Base-by-base conservation (phyloP, 1,140 invertebrate genomes). In the Ceratosolen fusciceps region DNA sequence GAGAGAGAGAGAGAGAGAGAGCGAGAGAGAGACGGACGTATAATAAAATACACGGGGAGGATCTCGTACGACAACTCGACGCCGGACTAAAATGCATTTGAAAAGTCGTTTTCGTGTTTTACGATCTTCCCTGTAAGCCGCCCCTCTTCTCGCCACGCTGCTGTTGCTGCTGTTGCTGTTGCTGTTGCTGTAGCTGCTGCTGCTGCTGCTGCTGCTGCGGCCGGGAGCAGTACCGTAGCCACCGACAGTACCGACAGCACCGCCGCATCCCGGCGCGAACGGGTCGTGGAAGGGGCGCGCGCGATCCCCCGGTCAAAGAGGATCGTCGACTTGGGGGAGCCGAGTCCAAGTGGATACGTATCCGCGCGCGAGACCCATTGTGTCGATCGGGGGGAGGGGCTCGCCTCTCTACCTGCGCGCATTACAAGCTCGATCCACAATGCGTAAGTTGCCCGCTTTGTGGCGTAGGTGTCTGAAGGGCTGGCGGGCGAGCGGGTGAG, bases 21-120 rank as follows among this genome's bases (percentile, higher is more conserved):
- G 65, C 49, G 26, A 71, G 24, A 47, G 47, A 47, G 65, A 31
- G 26, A 71, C 16, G 26, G 47, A 5, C 68, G 7, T 21, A 71
- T 76, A 76, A n/a, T n/a, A n/a, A n/a, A 76, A 76, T 49, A 76
- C 37, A 60, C 62, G 37, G 34, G 47, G 47, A 52, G 76, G 72
- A 78, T 72, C 54, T 72, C 54, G 39, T n/a, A 70, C 71, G 67
- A 78, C 67, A 78, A 72, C 68, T 71, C 43, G 54, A 54, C 68
- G 67, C 56, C 67, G 43, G 39, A 74, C 43, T 52, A 72, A 72
- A 72, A 71, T 62, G 76, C 76, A 78, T 78, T 78, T 62, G 39
- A 72, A 78, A 78, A 78, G 76, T 72, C 67, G 68, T 78, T 78
- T 72, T 78, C 56, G 76, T 72, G 24, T 58, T 77, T 77, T 77